Evolutionary conservation across 2,797 vertebrate species (phyloP), one percentile per base, ranked within the genome.

Genomic region (Gorsachius magnificus): DNA sequence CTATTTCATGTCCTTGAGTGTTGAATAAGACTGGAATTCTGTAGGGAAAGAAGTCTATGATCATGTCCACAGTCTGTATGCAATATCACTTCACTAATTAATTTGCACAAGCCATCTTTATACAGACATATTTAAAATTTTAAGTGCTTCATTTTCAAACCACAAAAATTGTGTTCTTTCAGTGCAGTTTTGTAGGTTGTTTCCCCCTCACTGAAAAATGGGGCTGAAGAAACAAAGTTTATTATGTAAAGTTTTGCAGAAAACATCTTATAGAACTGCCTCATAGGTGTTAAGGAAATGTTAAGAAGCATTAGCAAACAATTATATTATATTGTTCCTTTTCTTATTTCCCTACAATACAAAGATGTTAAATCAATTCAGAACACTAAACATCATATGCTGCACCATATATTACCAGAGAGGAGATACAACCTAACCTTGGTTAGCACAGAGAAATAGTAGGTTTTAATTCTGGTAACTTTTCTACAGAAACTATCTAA

Each of bases 281-380:
- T 50, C 19, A 13, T 31, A 0, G 0, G 9, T 14, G 19, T 21
- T 14, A 60, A 60, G 7, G 11, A 81, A 72, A 46, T n/a, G 4
- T 58, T 69, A 28, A 64, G 51, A 87, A 83, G 3, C 29, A 33
- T 80, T 83, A 61, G 8, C 14, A 80, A 83, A 21, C 11, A 80
- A 50, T 51, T 77, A 19, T 18, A 21, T 79, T 48, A 12, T 9
- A 20, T 9, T 18, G 5, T 25, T 64, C 4, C 6, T 68, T 84
- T 20, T 61, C 10, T 69, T 45, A 10, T 61, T 69, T 74, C 2
- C 2, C 20, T 65, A 33, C 10, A 83, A 38, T 43, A 26, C 10
- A 46, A 38, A 61, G 41, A 29, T 56, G 24, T 6, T 81, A 36
- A 56, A 77, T 36, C 12, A 78, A 13, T 56, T 61, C 41, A 78